Percentiles rank a stretch among this genome's conserved stretches.
Evolutionary conservation across 37 sponge, comb jelly and placozoan species (phyloP).

Genomic region (Tethya wilhelma): DNA sequence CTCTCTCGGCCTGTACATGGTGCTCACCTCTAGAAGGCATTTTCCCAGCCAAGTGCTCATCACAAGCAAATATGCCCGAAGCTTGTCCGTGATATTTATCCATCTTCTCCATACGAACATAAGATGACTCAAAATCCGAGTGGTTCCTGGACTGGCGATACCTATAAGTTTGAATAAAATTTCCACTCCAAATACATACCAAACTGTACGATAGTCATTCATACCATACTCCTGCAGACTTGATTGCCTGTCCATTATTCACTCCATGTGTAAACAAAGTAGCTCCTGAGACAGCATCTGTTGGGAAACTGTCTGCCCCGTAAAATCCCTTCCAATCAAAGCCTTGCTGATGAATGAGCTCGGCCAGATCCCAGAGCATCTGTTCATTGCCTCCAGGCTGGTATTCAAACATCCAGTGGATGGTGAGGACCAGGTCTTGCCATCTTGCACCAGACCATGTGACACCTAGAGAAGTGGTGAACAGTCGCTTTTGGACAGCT

Average conservation of each 20-base stretch:
- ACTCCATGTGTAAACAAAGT: conserved; percentile 76
- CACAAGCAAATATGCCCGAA: conserved; percentile 74
- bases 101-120: conserved; percentile 53
- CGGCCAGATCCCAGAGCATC: conserved; percentile 81
- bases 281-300: conserved; percentile 23
- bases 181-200: neutral
- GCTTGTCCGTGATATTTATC: conserved; percentile 73
- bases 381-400: conserved; percentile 67
- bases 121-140: conserved; percentile 56
- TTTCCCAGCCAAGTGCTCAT: conserved; percentile 79
- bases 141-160: conserved; percentile 73
- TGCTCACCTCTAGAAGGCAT: conserved; percentile 83
- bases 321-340: conserved; percentile 76
- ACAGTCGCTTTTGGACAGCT: conserved; percentile 54
- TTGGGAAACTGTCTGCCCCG: conserved; percentile 47
- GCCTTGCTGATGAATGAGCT: conserved; percentile 73
- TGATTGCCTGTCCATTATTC: conserved; percentile 77
- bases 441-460: conserved; percentile 72
- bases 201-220: neutral
- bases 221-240: conserved; percentile 80
- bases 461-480: conserved; percentile 28
- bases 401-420: conserved; percentile 75
- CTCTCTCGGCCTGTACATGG: too few species aligned
- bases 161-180: conserved; percentile 21
- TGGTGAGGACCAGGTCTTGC: conserved; percentile 70